Evolutionary conservation across 2,797 vertebrate species (phyloP).

Genomic region (Darevskia mixta): DNA sequence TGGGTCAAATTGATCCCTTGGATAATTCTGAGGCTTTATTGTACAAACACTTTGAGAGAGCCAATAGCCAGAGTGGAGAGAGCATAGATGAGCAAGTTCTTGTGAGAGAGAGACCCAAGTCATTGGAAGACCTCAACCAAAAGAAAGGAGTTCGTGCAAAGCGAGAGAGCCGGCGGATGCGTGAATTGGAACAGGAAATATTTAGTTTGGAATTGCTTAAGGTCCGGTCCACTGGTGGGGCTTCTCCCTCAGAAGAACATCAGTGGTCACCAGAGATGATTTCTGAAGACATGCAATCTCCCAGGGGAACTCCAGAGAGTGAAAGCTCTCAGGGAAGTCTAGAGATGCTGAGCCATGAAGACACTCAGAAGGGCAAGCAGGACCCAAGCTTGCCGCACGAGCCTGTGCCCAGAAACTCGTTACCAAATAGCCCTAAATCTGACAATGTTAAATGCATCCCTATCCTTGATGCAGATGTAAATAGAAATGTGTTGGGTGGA

Average conservation of each 20-base stretch:
- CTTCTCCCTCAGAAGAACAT: slow-evolving; percentile 88
- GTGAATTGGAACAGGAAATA: slow-evolving; percentile 95
- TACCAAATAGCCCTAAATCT: slow-evolving; percentile 55
- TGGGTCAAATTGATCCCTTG: slow-evolving; percentile 59
- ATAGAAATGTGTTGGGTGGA: slow-evolving; percentile 20
- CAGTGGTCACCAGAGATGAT: slow-evolving; percentile 87
- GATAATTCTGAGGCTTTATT: slow-evolving; percentile 56
- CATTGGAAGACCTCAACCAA: slow-evolving; percentile 85
- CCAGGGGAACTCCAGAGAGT: slow-evolving; percentile 90
- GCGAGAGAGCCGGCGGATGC: slow-evolving; percentile 94
- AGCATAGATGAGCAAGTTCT: slow-evolving; percentile 72
- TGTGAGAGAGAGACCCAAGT: slow-evolving; percentile 85
- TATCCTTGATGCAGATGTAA: slow-evolving; percentile 58
- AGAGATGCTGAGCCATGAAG: slow-evolving; percentile 88
- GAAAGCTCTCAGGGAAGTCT: slow-evolving; percentile 94
- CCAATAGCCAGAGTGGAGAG: slow-evolving; percentile 74
- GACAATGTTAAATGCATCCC: slow-evolving; percentile 49
- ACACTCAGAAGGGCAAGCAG: slow-evolving; percentile 71
- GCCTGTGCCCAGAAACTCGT: slow-evolving; percentile 28
- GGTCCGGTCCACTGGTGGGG: slow-evolving; percentile 87
- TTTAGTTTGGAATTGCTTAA: slow-evolving; percentile 97
- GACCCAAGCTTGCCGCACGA: slow-evolving; percentile 70
- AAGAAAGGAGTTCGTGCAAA: slow-evolving; percentile 92
- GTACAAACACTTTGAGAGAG: slow-evolving; percentile 71
- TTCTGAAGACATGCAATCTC: slow-evolving; percentile 79